A percentile compares a stretch with the other conserved stretches of the same genome.
phyloP scores from a whole-genome alignment of 2,113 vertebrate genomes.

The Suncus etruscus region DNA sequence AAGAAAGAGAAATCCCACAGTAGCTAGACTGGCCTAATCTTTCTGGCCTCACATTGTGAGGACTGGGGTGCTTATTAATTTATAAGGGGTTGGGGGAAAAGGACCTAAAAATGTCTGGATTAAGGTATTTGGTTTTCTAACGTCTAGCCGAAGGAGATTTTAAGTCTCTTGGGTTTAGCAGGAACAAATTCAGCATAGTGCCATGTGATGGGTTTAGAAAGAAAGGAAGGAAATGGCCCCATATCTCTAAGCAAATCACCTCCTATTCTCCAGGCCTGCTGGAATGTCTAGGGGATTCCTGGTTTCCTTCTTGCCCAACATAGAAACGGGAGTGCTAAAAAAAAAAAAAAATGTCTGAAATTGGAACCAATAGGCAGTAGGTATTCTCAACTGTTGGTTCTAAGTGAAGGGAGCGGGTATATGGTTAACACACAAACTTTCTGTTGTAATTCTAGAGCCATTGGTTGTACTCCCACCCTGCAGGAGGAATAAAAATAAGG shows the following conservation, averaged over 20 bases:
- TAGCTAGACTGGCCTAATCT: not conserved
- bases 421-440: not conserved
- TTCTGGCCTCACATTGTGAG: not conserved
- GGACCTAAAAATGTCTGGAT: not conserved
- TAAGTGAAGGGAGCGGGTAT: not conserved
- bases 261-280: not conserved
- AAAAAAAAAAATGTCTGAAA: not conserved
- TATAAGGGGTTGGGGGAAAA: not conserved
- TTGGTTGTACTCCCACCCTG: not conserved
- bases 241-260: not conserved
- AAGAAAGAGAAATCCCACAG: not conserved
- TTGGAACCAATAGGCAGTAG: not conserved
- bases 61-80: not conserved
- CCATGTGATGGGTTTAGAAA: not conserved
- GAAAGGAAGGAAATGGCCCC: not conserved
- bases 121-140: constrained; percentile 14
- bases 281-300: not conserved
- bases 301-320: not conserved
- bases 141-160: not conserved
- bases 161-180: not conserved
- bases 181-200: not conserved
- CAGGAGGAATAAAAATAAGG: not conserved
- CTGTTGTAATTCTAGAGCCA: not conserved
- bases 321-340: not conserved
- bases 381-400: not conserved